Base-by-base conservation (phyloP, 2,888 invertebrate genomes). In the Dascillus cervinus region DNA sequence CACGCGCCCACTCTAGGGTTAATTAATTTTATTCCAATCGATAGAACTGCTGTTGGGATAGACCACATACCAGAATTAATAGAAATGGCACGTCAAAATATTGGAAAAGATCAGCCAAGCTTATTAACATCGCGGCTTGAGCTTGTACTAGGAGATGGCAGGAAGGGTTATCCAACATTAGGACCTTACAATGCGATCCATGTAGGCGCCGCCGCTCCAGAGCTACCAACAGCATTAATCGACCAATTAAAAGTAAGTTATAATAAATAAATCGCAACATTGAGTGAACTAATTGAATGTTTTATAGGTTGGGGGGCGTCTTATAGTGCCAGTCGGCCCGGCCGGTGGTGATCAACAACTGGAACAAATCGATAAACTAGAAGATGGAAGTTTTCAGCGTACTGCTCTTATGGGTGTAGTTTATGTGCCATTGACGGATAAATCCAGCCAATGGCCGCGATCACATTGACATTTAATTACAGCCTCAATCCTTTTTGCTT, bases 381-480 rank as follows among this genome's bases (percentile, higher is more conserved):
- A 66, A 2, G 82, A 89, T 58, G 96, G 96, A 4, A 70, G 77
- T 15, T 75, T 92, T 3, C 71, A 71, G 11, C 72, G 79, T 38
- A 82, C 80, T 47, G 75, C 78, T 22, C 69, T 98, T 5, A 94
- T 96, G 88, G 89, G 90, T 22, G 98, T 98, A 6, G 85, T 94
- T 48, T 98, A 92, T 61, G 97, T 98, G 17, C 97, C 97, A 0
- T 71, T 98, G 24, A 97, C 97, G 0, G 92, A 92, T 62, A 79
- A 80, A 59, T 73, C 77, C 11, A 70, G 72, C 35, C 85, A 86
- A 56, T 79, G 76, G 74, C 74, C 76, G 26, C 57, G 59, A 45
- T 57, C 58, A 52, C 56, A 62, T 55, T 37, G 37, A 41, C 26
- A 15, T n/a, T 4, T 22, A 23, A 3, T 27, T 22, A 22, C 21